These are phyloP conservation scores for Macropus fuliginosus DNA, from an alignment of 2,797 vertebrate species.

Conservation along the genomic window DNA sequence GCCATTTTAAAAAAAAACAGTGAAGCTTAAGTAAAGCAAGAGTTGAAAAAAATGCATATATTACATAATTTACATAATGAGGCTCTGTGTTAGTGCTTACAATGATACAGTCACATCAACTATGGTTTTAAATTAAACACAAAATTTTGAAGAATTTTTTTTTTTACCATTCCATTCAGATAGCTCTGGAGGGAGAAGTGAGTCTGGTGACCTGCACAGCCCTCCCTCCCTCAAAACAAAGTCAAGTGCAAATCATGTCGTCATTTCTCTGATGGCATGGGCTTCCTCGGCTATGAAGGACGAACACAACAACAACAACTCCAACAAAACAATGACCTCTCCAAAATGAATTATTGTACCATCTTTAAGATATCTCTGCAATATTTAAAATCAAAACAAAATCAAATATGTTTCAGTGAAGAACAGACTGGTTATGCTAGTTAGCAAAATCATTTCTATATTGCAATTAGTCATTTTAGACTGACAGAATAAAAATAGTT, in stretches of 20 bases:
- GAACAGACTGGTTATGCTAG: background rate
- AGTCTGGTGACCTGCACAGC: too few species aligned
- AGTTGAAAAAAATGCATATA: background rate
- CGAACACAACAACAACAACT: background rate
- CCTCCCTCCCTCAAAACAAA: too few species aligned
- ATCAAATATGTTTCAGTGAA: background rate
- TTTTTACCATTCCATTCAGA: background rate
- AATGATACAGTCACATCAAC: background rate
- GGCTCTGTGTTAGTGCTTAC: background rate
- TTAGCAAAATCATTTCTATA: background rate
- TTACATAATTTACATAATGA: background rate
- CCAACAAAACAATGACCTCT: background rate
- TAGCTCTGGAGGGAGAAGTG: too few species aligned
- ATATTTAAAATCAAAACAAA: background rate
- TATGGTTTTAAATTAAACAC: background rate
- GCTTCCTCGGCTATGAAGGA: too few species aligned
- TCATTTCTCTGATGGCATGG: too few species aligned
- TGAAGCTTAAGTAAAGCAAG: background rate
- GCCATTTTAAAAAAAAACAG: background rate
- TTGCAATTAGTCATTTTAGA: background rate
- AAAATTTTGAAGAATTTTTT: background rate
- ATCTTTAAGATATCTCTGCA: background rate
- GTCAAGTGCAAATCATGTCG: too few species aligned
- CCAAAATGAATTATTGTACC: background rate
- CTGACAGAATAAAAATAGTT: background rate